Evolutionary conservation across 2,797 vertebrate species (phyloP).

Genomic region (Sus cebifrons): DNA sequence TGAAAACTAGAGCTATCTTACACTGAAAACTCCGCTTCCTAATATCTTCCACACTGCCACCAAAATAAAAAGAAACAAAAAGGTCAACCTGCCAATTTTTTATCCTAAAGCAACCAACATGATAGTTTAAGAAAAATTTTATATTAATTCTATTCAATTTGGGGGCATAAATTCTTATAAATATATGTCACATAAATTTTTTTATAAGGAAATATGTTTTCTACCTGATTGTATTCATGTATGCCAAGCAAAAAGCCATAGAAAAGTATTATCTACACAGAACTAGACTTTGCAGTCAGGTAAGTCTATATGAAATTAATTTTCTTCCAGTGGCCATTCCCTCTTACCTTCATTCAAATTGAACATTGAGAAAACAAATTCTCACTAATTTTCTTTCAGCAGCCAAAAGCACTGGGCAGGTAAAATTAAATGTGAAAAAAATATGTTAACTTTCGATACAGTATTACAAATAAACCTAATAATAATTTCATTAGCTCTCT

Average conservation of each 20-base stretch:
- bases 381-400: background rate
- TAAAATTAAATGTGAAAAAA: background rate
- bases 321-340: background rate
- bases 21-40: background rate
- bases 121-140: background rate
- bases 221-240: background rate
- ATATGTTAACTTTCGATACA: background rate
- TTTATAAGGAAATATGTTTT: background rate
- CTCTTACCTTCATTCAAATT: conserved; percentile 21
- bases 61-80: background rate
- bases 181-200: background rate
- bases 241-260: conserved; percentile 7
- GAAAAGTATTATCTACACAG: background rate
- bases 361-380: background rate
- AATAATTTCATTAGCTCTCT: background rate
- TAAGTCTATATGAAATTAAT: conserved; percentile 15
- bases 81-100: background rate
- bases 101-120: background rate
- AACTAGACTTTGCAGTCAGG: background rate
- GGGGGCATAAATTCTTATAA: background rate
- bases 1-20: background rate
- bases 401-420: background rate
- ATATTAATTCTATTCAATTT: background rate
- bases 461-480: background rate
- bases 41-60: background rate